A percentile compares a stretch with the other conserved stretches of the same genome.
Evolutionary conservation across 2,888 invertebrate genomes (phyloP).

Genomic region (Erynnis tages): DNA sequence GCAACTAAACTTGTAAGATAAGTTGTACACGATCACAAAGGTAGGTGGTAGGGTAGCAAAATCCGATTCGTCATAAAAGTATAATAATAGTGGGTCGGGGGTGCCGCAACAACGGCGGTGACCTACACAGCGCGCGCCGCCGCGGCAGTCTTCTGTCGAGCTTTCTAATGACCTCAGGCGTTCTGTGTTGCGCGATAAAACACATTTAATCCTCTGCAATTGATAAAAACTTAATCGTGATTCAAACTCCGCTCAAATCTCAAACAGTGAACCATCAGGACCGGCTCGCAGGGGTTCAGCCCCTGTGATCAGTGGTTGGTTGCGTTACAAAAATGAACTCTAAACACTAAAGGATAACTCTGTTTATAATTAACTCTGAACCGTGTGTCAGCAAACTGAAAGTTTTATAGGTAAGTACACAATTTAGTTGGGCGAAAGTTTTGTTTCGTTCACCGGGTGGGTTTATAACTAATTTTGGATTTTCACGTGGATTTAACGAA

Average conservation of each 20-base stretch:
- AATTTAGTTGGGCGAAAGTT: slow-evolving; percentile 22
- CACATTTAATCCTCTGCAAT: slow-evolving; percentile 50
- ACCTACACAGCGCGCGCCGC: slow-evolving; percentile 74
- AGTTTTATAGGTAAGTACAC: slow-evolving; percentile 50
- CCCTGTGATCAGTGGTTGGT: slow-evolving; percentile 35
- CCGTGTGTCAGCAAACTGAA: slow-evolving; percentile 41
- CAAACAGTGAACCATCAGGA: slow-evolving; percentile 56
- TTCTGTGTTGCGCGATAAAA: slow-evolving; percentile 66
- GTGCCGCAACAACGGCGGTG: slow-evolving; percentile 76
- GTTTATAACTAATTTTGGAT: slow-evolving; percentile 3
- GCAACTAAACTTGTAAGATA: slow-evolving; percentile 30
- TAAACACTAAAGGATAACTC: slow-evolving; percentile 60
- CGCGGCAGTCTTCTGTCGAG: slow-evolving; percentile 78
- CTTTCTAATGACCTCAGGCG: slow-evolving; percentile 80
- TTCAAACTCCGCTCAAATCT: slow-evolving; percentile 57
- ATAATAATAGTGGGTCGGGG: slow-evolving; percentile 80
- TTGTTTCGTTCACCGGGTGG: slow-evolving; percentile 2
- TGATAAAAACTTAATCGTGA: slow-evolving; percentile 55
- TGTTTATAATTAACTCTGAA: slow-evolving; percentile 62
- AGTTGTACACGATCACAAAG: slow-evolving; percentile 47
- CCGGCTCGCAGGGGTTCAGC: slow-evolving; percentile 64
- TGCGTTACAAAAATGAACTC: slow-evolving; percentile 66
- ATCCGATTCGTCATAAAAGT: slow-evolving; percentile 81
- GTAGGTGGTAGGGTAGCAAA: slow-evolving; percentile 66
- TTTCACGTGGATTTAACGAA: slow-evolving; percentile 5